Percentiles rank a stretch among this genome's conserved stretches.
Conservation (phyloP, 2,888 invertebrate species). For the Chrysolina americana region DNA sequence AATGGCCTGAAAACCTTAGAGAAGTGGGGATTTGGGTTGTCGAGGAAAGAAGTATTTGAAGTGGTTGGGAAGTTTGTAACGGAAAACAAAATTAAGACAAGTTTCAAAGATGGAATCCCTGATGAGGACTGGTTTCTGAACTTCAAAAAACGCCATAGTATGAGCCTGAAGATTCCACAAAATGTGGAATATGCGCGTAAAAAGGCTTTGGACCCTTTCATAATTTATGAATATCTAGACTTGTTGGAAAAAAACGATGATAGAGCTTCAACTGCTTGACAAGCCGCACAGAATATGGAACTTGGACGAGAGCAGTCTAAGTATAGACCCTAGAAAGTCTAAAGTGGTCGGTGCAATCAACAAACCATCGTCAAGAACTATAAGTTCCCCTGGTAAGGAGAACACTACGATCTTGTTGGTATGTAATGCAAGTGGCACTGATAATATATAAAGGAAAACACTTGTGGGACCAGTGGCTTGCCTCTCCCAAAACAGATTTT, state of each 20-base stretch:
- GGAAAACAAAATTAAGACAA: constrained; percentile 52
- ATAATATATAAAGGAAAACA: constrained; percentile 26
- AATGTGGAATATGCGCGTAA: constrained; percentile 59
- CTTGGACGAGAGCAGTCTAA: neutral
- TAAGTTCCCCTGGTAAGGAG: constrained; percentile 56
- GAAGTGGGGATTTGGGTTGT: constrained; percentile 25
- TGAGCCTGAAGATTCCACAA: constrained; percentile 64
- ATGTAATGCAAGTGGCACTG: constrained; percentile 51
- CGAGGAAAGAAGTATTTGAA: constrained; percentile 53
- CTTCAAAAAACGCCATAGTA: constrained; percentile 52
- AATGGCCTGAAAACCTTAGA: constrained; percentile 18
- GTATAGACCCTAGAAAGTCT: neutral
- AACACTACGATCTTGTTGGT: constrained; percentile 58
- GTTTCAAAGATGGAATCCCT: constrained; percentile 54
- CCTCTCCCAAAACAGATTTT: constrained; percentile 29
- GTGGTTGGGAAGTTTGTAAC: constrained; percentile 49
- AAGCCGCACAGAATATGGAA: constrained; percentile 14
- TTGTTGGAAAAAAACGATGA: constrained; percentile 24
- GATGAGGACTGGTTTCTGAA: constrained; percentile 54
- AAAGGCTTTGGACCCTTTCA: constrained; percentile 72
- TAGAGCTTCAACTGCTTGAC: constrained; percentile 2
- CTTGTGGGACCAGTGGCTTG: constrained; percentile 31
- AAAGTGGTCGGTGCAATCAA: constrained; percentile 36
- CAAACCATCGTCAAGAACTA: constrained; percentile 35
- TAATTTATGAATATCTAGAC: constrained; percentile 31